Evolutionary conservation across 2,797 vertebrate genomes (phyloP).

Genomic region (Pelochelys cantorii): DNA sequence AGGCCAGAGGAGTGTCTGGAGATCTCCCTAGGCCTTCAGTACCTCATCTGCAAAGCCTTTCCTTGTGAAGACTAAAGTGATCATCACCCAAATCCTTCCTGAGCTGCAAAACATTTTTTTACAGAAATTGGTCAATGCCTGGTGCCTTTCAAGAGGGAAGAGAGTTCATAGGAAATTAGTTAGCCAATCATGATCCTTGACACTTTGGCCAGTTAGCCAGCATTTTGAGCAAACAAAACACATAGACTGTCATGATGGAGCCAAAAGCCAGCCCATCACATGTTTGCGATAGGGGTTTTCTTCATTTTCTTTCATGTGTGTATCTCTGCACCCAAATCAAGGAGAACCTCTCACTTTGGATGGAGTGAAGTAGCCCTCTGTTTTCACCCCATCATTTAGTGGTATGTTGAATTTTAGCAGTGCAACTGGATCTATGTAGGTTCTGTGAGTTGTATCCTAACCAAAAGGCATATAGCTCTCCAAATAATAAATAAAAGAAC

Average conservation of each 20-base stretch:
- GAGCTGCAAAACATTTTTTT: not conserved
- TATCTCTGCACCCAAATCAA: not conserved
- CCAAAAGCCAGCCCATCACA: not conserved
- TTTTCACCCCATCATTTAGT: constrained; percentile 6
- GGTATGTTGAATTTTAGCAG: not conserved
- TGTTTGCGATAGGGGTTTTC: not conserved
- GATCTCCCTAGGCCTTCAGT: not conserved
- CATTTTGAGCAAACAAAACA: not conserved
- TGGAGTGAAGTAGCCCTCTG: not conserved
- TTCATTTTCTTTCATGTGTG: not conserved
- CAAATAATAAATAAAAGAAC: not conserved
- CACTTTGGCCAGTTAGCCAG: not conserved
- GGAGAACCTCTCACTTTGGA: not conserved
- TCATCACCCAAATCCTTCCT: not conserved
- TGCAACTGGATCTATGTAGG: not conserved
- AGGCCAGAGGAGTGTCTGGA: accelerated
- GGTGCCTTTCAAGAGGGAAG: not conserved
- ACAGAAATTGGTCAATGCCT: not conserved
- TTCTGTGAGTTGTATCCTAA: not conserved
- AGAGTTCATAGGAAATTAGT: not conserved
- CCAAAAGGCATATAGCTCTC: not conserved
- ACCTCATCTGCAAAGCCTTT: not conserved
- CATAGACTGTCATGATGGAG: not conserved
- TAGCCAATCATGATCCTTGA: not conserved
- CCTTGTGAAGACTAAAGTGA: not conserved